Base-by-base conservation (phyloP, 2,888 invertebrate genomes). In the Latheticus oryzae region DNA sequence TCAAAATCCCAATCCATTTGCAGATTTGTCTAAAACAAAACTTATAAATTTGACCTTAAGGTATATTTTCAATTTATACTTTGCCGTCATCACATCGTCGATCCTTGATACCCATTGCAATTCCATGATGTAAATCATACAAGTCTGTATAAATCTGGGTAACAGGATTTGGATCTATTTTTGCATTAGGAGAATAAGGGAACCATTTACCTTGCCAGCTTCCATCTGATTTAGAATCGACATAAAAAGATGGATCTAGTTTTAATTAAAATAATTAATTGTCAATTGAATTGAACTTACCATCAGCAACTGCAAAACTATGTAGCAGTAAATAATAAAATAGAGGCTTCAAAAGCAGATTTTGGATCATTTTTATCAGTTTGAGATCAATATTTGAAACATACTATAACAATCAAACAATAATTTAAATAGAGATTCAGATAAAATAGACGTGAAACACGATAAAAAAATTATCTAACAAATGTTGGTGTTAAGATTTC, bases 81-180 rank as follows among this genome's bases (percentile, higher is more conserved):
- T 84, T 82, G 37, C 82, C 89, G 79, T 89, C 84, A 73, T 90
- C 90, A 73, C 90, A 90, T 0, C 76, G 61, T 1, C 69, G 60
- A 42, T 77, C 76, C 15, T 77, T 65, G 21, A 80, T 73, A 1
- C 87, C 87, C 87, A 87, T 87, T 60, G 76, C 73, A 12, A 84
- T 75, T 11, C 79, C 78, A 66, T 82, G 80, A 43, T 76, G 63
- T 5, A 59, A 32, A 60, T 72, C 73, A 35, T 58, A 43, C 13
- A 47, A 13, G 35, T 47, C 15, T 35, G 23, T 19, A 5, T 13
- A 9, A 4, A 45, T 45, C 4, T 32, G 13, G 8, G 12, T 8
- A 5, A 11, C 11, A 13, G 53, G 43, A 8, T 42, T 43, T 1
- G 7, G 1, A 17, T 52, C 52, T 8, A 4, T 5, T 1, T 8